Conservation (phyloP, 2,888 invertebrate species). For the Dorcus parallelipipedus region DNA sequence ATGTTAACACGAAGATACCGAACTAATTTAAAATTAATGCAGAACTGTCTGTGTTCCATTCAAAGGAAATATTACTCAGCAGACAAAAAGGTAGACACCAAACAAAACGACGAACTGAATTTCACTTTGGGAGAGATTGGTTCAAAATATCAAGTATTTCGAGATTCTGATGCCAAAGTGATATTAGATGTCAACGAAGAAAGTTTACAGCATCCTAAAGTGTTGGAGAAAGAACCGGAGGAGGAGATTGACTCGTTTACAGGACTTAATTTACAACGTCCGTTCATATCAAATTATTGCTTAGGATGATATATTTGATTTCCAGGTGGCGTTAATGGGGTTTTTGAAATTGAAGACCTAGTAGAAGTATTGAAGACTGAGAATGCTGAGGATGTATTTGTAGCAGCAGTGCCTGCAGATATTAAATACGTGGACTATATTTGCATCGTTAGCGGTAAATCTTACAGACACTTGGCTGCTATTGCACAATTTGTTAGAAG, state of each 20-base stretch:
- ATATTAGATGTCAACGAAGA: slow-evolving; percentile 76
- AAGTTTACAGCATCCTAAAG: slow-evolving; percentile 33
- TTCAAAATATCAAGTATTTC: slow-evolving; percentile 65
- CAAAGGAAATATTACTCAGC: slow-evolving; percentile 2
- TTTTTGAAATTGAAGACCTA: slow-evolving; percentile 85
- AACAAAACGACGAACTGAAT: slow-evolving; percentile 7
- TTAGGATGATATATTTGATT: not conserved
- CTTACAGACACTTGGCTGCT: slow-evolving; percentile 70
- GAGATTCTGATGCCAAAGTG: slow-evolving; percentile 64
- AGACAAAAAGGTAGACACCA: not conserved
- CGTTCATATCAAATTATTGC: slow-evolving; percentile 29
- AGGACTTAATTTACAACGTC: slow-evolving; percentile 61
- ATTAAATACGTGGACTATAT: slow-evolving; percentile 82
- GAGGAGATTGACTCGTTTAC: slow-evolving; percentile 57
- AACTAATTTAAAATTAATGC: slow-evolving; percentile 2
- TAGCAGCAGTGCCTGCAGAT: slow-evolving; percentile 69
- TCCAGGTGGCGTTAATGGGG: slow-evolving; percentile 78
- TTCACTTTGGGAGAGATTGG: slow-evolving; percentile 32
- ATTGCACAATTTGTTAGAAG: slow-evolving; percentile 72
- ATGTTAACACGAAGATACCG: slow-evolving; percentile 13
- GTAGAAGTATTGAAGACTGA: slow-evolving; percentile 72
- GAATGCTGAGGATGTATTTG: slow-evolving; percentile 77
- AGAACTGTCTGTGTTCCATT: slow-evolving; percentile 4
- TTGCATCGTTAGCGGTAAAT: slow-evolving; percentile 74
- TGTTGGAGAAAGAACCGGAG: slow-evolving; percentile 35